phyloP scores from a whole-genome alignment of 2,797 vertebrate species.

The Sus cebifrons region DNA sequence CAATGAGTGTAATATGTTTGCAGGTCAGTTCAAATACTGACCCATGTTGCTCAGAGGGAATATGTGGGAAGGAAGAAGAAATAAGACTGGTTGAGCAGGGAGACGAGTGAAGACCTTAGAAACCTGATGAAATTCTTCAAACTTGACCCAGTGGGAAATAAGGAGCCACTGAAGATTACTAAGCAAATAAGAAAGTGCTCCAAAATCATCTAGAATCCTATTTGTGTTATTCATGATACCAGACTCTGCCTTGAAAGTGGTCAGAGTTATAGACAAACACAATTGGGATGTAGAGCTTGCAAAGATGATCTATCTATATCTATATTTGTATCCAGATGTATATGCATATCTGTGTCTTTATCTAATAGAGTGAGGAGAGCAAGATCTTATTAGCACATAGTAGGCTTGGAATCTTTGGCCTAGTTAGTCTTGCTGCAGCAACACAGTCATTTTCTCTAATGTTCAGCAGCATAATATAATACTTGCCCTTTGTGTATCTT shows the following conservation, averaged over 20 bases:
- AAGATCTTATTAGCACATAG: background rate
- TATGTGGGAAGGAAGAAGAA: background rate
- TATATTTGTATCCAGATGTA: background rate
- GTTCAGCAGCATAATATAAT: background rate
- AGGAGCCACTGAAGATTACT: background rate
- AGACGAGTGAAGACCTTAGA: background rate
- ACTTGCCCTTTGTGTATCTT: background rate
- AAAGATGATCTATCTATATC: background rate
- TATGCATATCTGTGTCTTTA: background rate
- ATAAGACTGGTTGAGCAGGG: background rate
- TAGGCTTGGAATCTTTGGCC: background rate
- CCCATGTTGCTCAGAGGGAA: background rate
- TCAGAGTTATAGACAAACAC: background rate
- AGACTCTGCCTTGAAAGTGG: conserved; percentile 36
- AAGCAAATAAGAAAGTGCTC: background rate
- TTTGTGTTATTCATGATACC: background rate
- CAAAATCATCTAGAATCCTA: background rate
- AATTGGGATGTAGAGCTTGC: background rate
- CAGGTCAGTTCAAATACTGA: background rate
- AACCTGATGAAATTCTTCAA: background rate
- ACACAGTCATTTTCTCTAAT: conserved; percentile 17
- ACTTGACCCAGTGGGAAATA: background rate
- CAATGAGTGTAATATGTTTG: background rate
- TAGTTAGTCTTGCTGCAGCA: background rate
- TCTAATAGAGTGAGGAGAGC: background rate